Conservation (phyloP, 2,113 vertebrate genomes). For the Strigops habroptila region DNA sequence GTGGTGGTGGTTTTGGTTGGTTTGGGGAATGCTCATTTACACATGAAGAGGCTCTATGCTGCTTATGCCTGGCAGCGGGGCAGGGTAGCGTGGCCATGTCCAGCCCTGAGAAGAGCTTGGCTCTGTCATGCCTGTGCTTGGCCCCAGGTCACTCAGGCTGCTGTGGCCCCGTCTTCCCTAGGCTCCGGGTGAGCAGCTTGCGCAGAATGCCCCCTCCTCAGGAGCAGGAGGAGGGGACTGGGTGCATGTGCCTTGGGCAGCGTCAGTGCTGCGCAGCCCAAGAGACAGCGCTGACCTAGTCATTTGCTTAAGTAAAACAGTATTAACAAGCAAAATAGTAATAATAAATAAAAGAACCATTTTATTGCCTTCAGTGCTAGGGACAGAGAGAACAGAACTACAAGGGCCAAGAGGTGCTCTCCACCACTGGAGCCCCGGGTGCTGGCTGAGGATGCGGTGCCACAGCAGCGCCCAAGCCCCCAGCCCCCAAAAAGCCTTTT, state of each 20-base stretch:
- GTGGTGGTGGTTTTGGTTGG: neutral
- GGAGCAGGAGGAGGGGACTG: neutral
- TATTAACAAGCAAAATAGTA: neutral
- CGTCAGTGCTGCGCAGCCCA: neutral
- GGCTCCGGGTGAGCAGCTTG: neutral
- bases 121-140: neutral
- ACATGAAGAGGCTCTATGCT: neutral
- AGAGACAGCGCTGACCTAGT: neutral
- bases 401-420: neutral
- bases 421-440: neutral
- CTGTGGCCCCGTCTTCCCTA: neutral
- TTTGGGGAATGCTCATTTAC: neutral
- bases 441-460: neutral
- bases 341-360: conserved; percentile 45
- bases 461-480: accelerated
- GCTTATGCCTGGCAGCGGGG: neutral
- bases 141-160: neutral
- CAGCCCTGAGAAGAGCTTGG: neutral
- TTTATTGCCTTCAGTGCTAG: conserved; percentile 57
- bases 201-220: neutral
- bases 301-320: neutral
- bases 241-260: neutral
- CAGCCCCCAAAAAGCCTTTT: neutral
- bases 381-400: neutral
- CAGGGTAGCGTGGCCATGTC: accelerated